Evolutionary conservation across 1,140 invertebrate species (phyloP), one percentile per base, ranked within the genome.

Genomic region (Nebria ingens): DNA sequence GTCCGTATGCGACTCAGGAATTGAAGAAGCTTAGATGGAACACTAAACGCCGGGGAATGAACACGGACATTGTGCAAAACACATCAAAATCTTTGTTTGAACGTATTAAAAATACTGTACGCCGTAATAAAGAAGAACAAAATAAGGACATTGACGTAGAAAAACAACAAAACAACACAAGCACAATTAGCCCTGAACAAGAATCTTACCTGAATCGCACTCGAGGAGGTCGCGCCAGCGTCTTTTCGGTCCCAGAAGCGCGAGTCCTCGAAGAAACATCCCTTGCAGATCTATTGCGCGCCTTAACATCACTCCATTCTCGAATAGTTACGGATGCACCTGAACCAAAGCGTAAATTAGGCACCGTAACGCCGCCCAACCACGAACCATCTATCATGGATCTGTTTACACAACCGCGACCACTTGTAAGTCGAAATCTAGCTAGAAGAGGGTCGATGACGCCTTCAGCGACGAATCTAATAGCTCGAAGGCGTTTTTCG

Each of bases 221-320:
- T 50, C 52, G 49, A 54, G 34, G 49, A 53, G 66, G 79, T 25
- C 71, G 78, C 50, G 69, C 67, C 1, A 80, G 78, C 58, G 62
- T 78, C 19, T 79, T 79, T 53, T 79, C 79, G 45, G 71, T 75
- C 19, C 71, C 74, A 55, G 63, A 80, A 59, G 78, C 79, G 19
- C 76, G 78, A 63, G 72, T 88, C 19, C 68, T 87, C 40, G 86
- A 89, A 71, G 80, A 87, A 61, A 89, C 86, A 0, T 87, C 83
- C 17, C 70, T 89, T 11, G 85, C 85, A 1, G 86, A 89, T 69
- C 77, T 89, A 19, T 72, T 88, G 13, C 71, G 85, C 23, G 84
- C 84, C 0, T 64, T 89, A 13, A 80, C 84, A 20, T 78, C 54
- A n/a, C 21, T 2, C 21, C 42, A n/a, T 20, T 49, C 2, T 2